Evolutionary conservation across 2,888 invertebrate species (phyloP), one percentile per base, ranked within the genome.

Genomic region (Thera obeliscata): DNA sequence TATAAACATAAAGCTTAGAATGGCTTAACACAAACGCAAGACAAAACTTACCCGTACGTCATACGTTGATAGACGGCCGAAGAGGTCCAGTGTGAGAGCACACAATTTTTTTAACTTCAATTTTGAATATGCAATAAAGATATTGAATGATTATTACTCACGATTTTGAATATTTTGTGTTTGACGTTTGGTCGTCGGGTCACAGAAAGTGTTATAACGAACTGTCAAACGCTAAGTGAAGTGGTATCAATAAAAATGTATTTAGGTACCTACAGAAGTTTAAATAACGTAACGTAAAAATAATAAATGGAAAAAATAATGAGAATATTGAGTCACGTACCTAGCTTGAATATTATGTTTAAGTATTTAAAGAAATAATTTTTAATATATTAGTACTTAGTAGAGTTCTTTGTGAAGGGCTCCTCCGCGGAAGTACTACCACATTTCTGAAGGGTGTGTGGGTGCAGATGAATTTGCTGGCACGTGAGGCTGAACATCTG

Each of bases 21-120:
- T 82, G 1, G 56, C 3, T 46, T 58, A 48, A 12, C 0, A 6
- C 56, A 71, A 35, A 33, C 5, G 81, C 59, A 81, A 78, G 76
- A 59, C 46, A 43, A 43, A 36, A 67, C 71, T 79, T 80, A 79
- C 81, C 80, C 81, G 84, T 84, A 85, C 90, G 90, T 91, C 91
- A 91, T 90, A 87, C 85, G 87, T 86, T 91, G 93, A 93, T 92
- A 91, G 93, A 93, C 91, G 89, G 90, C 86, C 85, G 75, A 81
- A 83, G 85, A 85, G 81, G 85, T 81, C 82, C 83, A 78, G 82
- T 83, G 87, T 86, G 87, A 87, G 89, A 84, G 84, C 76, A 78
- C 73, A 75, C 71, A 69, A 78, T 79, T 81, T 82, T 88, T 88
- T 88, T 75, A 74, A 46, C 75, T 76, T 85, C 80, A 85, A 82